Base-by-base conservation (phyloP, 2,888 invertebrate species). In the Noctua comes region DNA sequence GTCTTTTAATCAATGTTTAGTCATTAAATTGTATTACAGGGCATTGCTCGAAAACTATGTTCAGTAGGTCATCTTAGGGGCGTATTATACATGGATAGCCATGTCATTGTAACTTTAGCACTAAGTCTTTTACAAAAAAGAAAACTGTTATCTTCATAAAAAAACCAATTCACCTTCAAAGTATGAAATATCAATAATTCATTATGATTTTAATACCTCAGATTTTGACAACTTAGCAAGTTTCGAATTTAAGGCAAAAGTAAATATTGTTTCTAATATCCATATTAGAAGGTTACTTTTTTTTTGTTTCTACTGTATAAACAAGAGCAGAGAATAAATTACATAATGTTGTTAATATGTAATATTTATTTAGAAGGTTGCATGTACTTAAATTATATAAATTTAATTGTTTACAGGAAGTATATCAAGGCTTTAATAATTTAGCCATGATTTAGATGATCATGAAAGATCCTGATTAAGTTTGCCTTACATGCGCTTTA, bases 381-480 rank as follows among this genome's bases (percentile, higher is more conserved):
- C 46, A 59, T 6, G 57, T 75, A 59, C 16, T 27, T 62, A 24
- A 48, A 36, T 74, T 76, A 48, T n/a, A 66, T 66, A 62, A 59
- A 75, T 62, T 40, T 40, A 36, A 59, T 75, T 62, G 36, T 75
- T 2, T 75, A 27, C 40, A 75, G 76, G 76, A 51, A 76, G 40
- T 76, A 27, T 27, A 62, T 24, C 75, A 62, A 75, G 76, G 75
- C 40, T 75, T 40, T 62, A 24, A 62, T 48, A 24, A 36, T 46
- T 75, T 40, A 48, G 27, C 18, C 5, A 62, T 27, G 36, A 57
- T 57, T 13, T 2, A 21, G 70, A 57, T 71, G 13, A 57, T 73
- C 31, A 43, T 66, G n/a, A 62, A 40, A 27, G 2, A 48, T 48
- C n/a, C 21, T 24, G 6, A 48, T 40, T 40, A 40, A 18, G 10